These are phyloP conservation scores for Eretmochelys imbricata DNA, from an alignment of 2,113 vertebrate species.

Conservation along the genomic window DNA sequence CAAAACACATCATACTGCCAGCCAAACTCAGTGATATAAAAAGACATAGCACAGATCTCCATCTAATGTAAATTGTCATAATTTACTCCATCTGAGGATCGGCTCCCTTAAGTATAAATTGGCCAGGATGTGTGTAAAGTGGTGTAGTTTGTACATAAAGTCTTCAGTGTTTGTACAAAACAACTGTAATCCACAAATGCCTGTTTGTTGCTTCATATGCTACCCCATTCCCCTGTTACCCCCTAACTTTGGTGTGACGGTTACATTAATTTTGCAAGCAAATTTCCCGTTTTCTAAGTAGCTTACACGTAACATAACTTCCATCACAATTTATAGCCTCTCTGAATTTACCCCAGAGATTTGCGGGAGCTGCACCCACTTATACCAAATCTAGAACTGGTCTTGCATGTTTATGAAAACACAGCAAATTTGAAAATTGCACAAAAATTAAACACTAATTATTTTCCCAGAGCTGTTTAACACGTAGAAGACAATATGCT, in stretches of 20 bases:
- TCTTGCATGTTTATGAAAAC: not conserved
- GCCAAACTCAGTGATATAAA: not conserved
- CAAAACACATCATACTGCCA: not conserved
- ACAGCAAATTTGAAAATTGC: not conserved
- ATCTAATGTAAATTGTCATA: not conserved
- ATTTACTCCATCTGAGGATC: not conserved
- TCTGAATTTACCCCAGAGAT: not conserved
- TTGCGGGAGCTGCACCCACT: not conserved
- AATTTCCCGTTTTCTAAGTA: too few relatives aligned
- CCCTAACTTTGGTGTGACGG: too few relatives aligned
- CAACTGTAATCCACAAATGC: not conserved
- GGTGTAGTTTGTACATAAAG: not conserved
- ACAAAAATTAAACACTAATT: not conserved
- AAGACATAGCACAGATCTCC: not conserved
- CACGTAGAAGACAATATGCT: not conserved
- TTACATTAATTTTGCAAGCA: too few relatives aligned
- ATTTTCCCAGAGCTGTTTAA: not conserved
- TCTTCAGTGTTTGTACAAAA: not conserved
- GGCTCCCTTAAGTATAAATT: accelerated
- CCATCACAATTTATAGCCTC: not conserved
- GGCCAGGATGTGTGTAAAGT: not conserved
- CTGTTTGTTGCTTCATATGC: not conserved
- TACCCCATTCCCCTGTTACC: not conserved
- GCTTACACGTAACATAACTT: not conserved
- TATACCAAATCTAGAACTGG: not conserved